Evolutionary conservation across 2,888 invertebrate genomes (phyloP), one percentile per base, ranked within the genome.

Genomic region (Melikaiella ostensackeni): DNA sequence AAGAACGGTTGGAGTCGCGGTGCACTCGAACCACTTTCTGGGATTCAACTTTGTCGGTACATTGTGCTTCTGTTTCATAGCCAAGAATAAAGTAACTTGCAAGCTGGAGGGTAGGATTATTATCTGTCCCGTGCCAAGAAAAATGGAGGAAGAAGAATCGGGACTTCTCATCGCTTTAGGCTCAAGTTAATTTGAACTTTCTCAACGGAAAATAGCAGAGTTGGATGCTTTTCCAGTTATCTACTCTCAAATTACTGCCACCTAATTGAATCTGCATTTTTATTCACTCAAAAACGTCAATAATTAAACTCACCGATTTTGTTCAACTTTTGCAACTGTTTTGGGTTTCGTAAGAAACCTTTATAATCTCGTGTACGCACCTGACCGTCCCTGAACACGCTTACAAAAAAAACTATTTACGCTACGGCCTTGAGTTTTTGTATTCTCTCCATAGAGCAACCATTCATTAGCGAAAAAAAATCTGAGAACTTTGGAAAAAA

Each of bases 11-110:
- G 55, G 33, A 46, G 73, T 66, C 42, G 73, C 33, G 73, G 57
- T 76, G 74, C 64, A 75, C 75, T 75, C 75, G 38, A 75, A 62
- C 50, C 70, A 42, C 75, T 78, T 78, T 75, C 74, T 74, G 74
- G 61, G 57, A 75, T 75, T 59, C 74, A 78, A 75, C 75, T 78
- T 78, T 78, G 38, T 63, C 63, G 74, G 63, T 78, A 78, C 74
- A 78, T 74, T 75, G 46, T 74, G 75, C 62, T 78, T 30, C 75
- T 74, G 57, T 78, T 76, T 78, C 76, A 74, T 78, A 42, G 62
- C 74, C 73, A 46, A 50, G 38, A 64, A 57, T 70, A 63, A 78
- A 74, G 75, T 74, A 74, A 75, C 73, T 78, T 75, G 73, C 24
- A 63, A 57, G 62, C 55, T 35, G 27, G 42, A 57, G 63, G 77